Conservation (phyloP, 2,797 vertebrate species). For the Rousettus madagascariensis region DNA sequence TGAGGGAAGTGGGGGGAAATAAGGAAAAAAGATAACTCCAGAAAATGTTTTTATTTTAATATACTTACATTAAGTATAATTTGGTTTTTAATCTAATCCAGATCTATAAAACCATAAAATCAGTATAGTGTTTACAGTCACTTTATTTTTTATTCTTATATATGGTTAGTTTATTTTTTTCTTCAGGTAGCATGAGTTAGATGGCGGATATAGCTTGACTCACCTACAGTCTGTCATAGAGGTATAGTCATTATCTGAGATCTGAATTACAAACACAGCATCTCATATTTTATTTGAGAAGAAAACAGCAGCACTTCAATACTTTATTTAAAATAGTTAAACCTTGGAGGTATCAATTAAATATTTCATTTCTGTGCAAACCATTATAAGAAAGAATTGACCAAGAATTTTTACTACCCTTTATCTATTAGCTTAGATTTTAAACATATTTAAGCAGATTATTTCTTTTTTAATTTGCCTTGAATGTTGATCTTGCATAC, state of each 20-base stretch:
- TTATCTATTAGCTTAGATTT: neutral
- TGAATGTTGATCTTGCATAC: neutral
- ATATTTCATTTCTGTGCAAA: neutral
- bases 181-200: neutral
- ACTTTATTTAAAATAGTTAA: neutral
- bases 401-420: neutral
- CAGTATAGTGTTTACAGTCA: neutral
- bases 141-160: neutral
- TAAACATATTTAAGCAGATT: neutral
- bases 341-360: neutral
- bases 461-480: neutral
- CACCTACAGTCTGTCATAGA: neutral
- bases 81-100: neutral
- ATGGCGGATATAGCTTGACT: neutral
- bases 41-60: neutral
- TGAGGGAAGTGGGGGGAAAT: neutral
- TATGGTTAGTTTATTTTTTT: neutral
- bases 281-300: neutral
- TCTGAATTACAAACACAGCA: neutral
- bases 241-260: neutral
- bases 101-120: neutral
- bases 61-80: neutral
- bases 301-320: neutral
- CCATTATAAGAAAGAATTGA: neutral
- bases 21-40: neutral